phyloP scores from a whole-genome alignment of 2,888 invertebrate genomes.

The Acanthosepion pharaonis region DNA sequence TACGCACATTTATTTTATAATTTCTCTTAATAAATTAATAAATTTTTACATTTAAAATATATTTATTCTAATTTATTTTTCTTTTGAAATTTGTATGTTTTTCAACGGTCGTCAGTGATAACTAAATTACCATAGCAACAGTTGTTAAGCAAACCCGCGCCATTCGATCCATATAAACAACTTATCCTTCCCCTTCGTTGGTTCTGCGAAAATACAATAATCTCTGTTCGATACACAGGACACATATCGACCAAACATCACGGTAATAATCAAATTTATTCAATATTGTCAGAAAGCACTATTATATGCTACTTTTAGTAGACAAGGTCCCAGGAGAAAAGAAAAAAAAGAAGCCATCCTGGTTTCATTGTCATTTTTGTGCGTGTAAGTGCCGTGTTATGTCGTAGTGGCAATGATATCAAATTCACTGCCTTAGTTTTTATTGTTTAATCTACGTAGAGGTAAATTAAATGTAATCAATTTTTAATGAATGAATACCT shows the following conservation, averaged over 20 bases:
- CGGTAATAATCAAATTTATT: conserved; percentile 1
- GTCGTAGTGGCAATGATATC: too few species aligned
- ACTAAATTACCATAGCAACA: conserved; percentile 41
- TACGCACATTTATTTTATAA: too few species aligned
- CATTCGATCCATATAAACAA: background rate
- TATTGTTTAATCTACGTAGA: too few species aligned
- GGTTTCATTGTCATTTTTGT: too few species aligned
- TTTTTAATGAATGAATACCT: too few species aligned
- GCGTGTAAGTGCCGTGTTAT: too few species aligned
- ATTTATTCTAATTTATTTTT: background rate
- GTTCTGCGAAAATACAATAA: background rate
- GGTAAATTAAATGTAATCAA: too few species aligned
- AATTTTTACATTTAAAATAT: too few species aligned
- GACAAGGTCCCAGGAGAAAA: background rate
- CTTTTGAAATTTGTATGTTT: background rate
- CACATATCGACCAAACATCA: background rate
- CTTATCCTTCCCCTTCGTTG: background rate
- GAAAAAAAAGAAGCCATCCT: background rate
- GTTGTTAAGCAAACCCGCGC: background rate
- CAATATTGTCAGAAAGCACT: background rate
- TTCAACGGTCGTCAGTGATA: background rate
- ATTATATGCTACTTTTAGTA: conserved; percentile 38
- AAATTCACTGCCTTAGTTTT: too few species aligned
- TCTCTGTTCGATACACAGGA: background rate
- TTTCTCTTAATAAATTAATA: too few species aligned